phyloP scores from a whole-genome alignment of 2,888 invertebrate species.

The Peribatodes rhomboidaria region DNA sequence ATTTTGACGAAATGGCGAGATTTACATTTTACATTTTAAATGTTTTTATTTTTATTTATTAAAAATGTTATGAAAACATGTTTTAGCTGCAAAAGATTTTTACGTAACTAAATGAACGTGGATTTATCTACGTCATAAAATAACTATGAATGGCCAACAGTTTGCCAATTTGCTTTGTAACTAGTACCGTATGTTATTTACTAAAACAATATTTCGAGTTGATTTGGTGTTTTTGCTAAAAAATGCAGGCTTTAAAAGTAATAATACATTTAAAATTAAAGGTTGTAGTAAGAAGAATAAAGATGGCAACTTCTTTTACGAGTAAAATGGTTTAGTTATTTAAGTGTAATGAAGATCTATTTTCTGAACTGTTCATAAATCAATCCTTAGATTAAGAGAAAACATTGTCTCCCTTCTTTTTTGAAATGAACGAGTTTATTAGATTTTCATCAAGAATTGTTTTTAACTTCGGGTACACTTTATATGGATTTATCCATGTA shows the following conservation, averaged over 20 bases:
- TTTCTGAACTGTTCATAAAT: constrained; percentile 19
- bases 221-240: no score
- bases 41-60: background rate
- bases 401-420: constrained; percentile 18
- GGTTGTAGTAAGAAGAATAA: constrained; percentile 6
- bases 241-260: no score
- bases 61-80: no score
- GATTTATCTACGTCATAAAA: no score
- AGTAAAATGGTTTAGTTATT: constrained; percentile 26
- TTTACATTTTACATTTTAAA: constrained; percentile 55
- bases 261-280: background rate
- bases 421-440: constrained; percentile 21
- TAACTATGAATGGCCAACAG: no score
- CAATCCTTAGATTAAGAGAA: constrained; percentile 27
- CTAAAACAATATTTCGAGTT: no score
- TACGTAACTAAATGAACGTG: no score
- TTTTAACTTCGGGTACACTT: background rate
- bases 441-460: constrained; percentile 14
- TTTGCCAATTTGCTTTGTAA: no score
- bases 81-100: no score
- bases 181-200: no score
- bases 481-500: constrained; percentile 3
- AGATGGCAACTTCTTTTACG: constrained; percentile 26
- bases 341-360: constrained; percentile 29
- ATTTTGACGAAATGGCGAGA: constrained; percentile 60